Conservation (phyloP, 2,797 vertebrate species). For the Saxicola maurus region DNA sequence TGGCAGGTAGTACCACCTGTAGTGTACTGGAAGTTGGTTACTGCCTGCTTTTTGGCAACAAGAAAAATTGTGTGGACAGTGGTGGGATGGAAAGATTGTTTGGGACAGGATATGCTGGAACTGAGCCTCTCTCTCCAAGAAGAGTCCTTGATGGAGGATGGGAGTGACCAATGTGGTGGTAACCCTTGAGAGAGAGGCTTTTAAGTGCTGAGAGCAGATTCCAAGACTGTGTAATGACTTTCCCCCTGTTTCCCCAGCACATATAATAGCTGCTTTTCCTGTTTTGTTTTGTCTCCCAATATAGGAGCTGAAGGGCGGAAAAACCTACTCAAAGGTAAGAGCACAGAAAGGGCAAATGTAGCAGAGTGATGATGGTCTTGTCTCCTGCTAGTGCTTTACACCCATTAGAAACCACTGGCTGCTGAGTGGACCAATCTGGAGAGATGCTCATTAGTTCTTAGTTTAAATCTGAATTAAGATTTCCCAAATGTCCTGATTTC, state of each 20-base stretch:
- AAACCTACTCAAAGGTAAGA: constrained; percentile 94
- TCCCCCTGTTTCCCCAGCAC: neutral
- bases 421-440: neutral
- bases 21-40: neutral
- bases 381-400: neutral
- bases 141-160: neutral
- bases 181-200: neutral
- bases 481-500: neutral
- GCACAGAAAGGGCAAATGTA: neutral
- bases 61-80: neutral
- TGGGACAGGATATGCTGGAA: neutral
- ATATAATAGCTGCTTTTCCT: constrained; percentile 41
- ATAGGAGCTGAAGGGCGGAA: constrained; percentile 97
- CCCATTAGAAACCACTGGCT: neutral
- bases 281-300: constrained; percentile 75
- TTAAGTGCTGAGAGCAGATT: neutral
- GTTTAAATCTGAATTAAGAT: neutral
- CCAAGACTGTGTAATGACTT: neutral
- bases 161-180: neutral
- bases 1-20: neutral
- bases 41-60: neutral
- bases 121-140: neutral
- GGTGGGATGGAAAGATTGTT: neutral
- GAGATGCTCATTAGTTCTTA: neutral
- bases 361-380: neutral